These are phyloP conservation scores for Sus cebifrons DNA, from an alignment of 2,797 vertebrate species.

Conservation along the genomic window DNA sequence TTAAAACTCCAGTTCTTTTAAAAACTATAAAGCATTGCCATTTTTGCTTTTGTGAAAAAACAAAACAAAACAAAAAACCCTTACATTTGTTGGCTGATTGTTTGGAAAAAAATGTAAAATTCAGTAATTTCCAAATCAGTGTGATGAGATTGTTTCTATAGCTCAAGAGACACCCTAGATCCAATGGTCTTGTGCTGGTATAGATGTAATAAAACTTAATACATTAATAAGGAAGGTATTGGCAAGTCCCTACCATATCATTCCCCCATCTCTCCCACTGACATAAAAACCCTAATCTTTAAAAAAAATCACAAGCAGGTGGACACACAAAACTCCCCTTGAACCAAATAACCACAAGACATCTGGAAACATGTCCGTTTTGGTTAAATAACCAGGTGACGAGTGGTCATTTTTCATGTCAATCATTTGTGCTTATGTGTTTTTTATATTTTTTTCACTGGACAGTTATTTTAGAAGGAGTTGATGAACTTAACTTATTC, in stretches of 20 bases:
- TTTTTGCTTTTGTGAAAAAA: slow-evolving; percentile 1
- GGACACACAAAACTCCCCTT: neutral
- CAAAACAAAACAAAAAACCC: neutral
- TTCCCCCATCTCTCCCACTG: neutral
- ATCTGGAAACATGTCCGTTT: slow-evolving; percentile 11
- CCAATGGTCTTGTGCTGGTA: neutral
- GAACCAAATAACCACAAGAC: neutral
- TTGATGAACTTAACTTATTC: slow-evolving; percentile 10
- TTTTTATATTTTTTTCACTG: slow-evolving; percentile 1
- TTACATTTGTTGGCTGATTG: neutral
- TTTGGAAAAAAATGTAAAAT: slow-evolving; percentile 1
- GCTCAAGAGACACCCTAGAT: neutral
- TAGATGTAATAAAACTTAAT: neutral
- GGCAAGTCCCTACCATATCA: neutral
- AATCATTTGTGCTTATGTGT: neutral
- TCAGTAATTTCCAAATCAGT: neutral
- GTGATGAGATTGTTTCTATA: neutral
- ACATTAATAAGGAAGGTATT: slow-evolving; percentile 19
- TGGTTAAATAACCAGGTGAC: neutral
- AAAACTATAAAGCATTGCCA: neutral
- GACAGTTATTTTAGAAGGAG: slow-evolving; percentile 26
- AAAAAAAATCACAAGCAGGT: neutral
- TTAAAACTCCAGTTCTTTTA: neutral
- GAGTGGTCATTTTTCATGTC: neutral
- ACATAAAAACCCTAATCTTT: neutral